Base-by-base conservation (phyloP, 2,888 invertebrate genomes). In the Athalia circularis region DNA sequence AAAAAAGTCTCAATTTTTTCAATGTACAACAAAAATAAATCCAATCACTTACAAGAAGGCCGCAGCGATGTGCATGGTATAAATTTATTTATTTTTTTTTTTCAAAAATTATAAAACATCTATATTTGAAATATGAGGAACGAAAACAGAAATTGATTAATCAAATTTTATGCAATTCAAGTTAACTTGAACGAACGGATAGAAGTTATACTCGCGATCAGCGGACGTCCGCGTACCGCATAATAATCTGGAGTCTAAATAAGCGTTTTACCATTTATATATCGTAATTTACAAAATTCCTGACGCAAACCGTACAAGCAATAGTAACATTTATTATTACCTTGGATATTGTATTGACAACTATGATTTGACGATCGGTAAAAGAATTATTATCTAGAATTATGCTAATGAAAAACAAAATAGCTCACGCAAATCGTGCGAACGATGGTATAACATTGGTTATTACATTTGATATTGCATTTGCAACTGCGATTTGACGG, bases 221-320 rank as follows among this genome's bases (percentile, higher is more conserved):
- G 47, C 59, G 57, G 52, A 59, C 72, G 72, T n/a, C 59, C 59
- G 47, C 72, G 15, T 47, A 47, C 72, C 59, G 45, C 45, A 29
- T 8, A 52, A 9, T 54, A n/a, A 9, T 11, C 7, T 54, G 54
- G 59, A 47, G 13, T 7, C 15, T 29, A 52, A 59, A 59, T 57
- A 8, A 72, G 59, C 57, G 57, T 72, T 59, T 59, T 45, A 52
- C 59, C 13, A 9, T 52, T 15, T 48, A 29, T 29, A 5, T 29
- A 29, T 29, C 2, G 29, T 29, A 29, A 1, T 29, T 29, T 29
- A 65, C 15, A 47, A 47, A 47, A 45, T 9, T 5, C n/a, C 15
- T n/a, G 3, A 61, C 5, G 43, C 0, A 62, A 43, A 7, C 0
- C 15, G 5, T 3, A 9, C 43, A 5, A 62, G 43, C 4, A 9